phyloP scores from a whole-genome alignment of 2,113 vertebrate species.

The Phrynosoma blainvillii region DNA sequence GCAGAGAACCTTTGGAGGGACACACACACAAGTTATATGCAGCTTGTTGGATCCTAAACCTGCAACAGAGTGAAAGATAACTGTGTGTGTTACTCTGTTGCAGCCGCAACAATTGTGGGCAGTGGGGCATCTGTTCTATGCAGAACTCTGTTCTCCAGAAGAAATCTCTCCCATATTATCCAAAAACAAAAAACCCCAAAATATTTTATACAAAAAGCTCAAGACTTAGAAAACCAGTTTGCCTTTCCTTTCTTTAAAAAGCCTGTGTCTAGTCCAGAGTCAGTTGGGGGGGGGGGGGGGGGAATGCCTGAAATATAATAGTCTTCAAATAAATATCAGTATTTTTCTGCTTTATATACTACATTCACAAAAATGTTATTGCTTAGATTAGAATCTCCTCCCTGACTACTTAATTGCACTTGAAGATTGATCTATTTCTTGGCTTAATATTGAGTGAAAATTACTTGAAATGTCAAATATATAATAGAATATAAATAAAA shows the following conservation, averaged over 20 bases:
- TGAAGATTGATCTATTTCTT: background rate
- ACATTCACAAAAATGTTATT: background rate
- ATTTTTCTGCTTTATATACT: conserved; percentile 15
- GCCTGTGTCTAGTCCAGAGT: background rate
- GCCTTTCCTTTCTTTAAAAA: conserved; percentile 1
- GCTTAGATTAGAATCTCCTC: background rate
- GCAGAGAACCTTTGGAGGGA: background rate
- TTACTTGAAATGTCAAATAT: conserved; percentile 11
- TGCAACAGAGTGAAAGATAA: background rate
- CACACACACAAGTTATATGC: background rate
- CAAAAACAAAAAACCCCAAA: background rate
- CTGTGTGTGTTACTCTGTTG: background rate
- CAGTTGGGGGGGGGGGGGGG: background rate
- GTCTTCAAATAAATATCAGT: background rate
- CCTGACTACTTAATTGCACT: background rate
- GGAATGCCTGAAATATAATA: background rate
- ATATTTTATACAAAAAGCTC: background rate
- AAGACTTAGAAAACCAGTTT: background rate
- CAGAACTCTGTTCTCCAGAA: background rate
- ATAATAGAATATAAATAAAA: conserved; percentile 11
- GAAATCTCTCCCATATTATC: background rate
- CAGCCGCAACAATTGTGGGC: background rate
- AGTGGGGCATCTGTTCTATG: background rate
- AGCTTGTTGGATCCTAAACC: background rate
- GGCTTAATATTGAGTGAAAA: background rate